Conservation (phyloP, 2,113 vertebrate species). For the Gallinago paraguaiae region DNA sequence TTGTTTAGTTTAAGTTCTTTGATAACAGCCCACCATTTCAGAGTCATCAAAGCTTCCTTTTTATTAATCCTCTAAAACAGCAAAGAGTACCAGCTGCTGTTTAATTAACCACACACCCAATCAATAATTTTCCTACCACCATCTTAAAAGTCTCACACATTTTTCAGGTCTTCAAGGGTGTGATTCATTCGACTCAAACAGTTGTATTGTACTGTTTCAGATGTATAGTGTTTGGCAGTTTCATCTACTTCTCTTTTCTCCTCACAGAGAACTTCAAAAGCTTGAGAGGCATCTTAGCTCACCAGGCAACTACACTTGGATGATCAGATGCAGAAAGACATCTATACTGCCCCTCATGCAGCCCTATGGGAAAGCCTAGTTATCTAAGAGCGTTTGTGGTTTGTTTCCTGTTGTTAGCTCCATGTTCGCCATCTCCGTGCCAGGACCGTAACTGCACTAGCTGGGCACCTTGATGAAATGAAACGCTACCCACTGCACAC, state of each 20-base stretch:
- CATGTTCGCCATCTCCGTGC: neutral
- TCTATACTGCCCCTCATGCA: neutral
- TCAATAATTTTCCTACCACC: neutral
- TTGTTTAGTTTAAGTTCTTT: neutral
- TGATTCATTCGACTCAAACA: neutral
- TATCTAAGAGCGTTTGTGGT: neutral
- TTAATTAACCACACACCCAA: conserved; percentile 39
- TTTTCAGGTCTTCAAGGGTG: neutral
- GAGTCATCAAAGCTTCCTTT: conserved; percentile 5
- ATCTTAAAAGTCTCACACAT: neutral
- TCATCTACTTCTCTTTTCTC: neutral
- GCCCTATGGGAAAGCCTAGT: neutral
- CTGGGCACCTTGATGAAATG: neutral
- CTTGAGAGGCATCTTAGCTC: neutral
- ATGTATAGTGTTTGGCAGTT: neutral
- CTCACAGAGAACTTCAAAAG: neutral
- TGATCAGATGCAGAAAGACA: neutral
- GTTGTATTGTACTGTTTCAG: neutral
- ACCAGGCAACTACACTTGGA: neutral
- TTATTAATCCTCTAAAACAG: neutral
- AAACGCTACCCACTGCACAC: neutral
- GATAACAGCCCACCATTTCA: neutral
- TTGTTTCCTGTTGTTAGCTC: neutral
- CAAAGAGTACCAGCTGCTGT: neutral
- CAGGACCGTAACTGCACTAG: neutral